A percentile compares a stretch with the other conserved stretches of the same genome.
phyloP scores from a whole-genome alignment of 2,113 vertebrate genomes.

The Cricetomys ansorgei region DNA sequence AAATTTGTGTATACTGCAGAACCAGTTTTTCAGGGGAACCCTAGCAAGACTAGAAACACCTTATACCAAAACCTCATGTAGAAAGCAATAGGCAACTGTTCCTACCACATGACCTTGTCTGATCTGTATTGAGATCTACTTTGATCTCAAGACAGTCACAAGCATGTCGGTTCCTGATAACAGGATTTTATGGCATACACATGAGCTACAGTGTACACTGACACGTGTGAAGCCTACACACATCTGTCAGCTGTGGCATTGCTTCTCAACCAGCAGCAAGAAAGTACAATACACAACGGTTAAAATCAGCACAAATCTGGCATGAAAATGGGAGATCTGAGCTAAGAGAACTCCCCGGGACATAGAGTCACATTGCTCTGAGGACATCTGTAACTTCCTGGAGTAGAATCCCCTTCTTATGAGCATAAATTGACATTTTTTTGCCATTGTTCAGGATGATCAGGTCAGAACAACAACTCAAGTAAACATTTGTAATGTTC shows the following conservation, averaged over 20 bases:
- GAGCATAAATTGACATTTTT: constrained; percentile 46
- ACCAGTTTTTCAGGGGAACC: neutral
- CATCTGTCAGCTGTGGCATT: neutral
- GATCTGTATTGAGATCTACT: neutral
- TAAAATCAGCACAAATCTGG: neutral
- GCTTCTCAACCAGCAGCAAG: neutral
- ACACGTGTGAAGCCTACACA: neutral
- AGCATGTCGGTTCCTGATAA: neutral
- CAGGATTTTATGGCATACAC: neutral
- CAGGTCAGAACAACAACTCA: constrained; percentile 55
- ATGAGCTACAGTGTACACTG: neutral
- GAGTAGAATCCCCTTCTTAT: neutral
- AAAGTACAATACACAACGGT: neutral
- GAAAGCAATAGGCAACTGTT: neutral
- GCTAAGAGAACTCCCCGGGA: constrained; percentile 14
- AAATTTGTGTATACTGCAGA: no score
- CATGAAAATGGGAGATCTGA: constrained; percentile 36
- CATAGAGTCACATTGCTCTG: neutral
- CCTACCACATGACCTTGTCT: neutral
- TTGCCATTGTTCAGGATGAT: constrained; percentile 50
- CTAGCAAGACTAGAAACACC: neutral
- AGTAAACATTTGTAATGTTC: constrained; percentile 62
- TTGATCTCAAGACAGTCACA: neutral
- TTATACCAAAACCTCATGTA: neutral
- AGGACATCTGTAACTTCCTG: constrained; percentile 22